A percentile compares a stretch with the other conserved stretches of the same genome.
Conservation (phyloP, 2,888 invertebrate genomes). For the Watsonalla cultraria region DNA sequence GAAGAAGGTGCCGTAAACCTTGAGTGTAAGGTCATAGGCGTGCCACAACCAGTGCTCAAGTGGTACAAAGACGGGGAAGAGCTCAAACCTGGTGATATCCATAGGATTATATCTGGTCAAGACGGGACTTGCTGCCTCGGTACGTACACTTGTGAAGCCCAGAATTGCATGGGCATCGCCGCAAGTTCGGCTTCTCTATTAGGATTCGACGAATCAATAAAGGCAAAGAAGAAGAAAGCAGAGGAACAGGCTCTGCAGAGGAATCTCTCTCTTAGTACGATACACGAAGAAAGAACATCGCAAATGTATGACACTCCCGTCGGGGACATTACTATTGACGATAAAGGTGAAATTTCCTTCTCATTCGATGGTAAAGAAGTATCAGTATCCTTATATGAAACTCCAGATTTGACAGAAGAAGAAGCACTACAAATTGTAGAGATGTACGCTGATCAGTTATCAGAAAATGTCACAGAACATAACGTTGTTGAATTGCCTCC, state of each 20-base stretch:
- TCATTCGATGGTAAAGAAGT: constrained; percentile 96
- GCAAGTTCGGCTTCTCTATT: constrained; percentile 92
- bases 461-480: constrained; percentile 91
- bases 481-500: constrained; percentile 93
- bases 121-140: constrained; percentile 94
- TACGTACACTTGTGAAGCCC: constrained; percentile 93
- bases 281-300: constrained; percentile 93
- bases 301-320: constrained; percentile 91
- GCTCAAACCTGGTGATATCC: constrained; percentile 93
- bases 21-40: constrained; percentile 95
- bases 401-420: constrained; percentile 94
- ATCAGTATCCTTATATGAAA: constrained; percentile 93
- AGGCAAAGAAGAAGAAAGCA: constrained; percentile 73
- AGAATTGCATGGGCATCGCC: constrained; percentile 94
- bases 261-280: constrained; percentile 92
- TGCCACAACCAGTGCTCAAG: constrained; percentile 92
- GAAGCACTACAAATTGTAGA: constrained; percentile 94
- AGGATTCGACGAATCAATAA: constrained; percentile 88
- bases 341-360: constrained; percentile 91
- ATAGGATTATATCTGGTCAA: constrained; percentile 92
- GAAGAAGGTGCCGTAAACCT: constrained; percentile 94
- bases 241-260: constrained; percentile 80
- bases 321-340: constrained; percentile 88
- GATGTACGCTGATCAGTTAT: constrained; percentile 96
- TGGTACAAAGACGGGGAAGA: constrained; percentile 96